These are phyloP conservation scores for Temnopleurus reevesii DNA, from an alignment of 53 echinoderm and acorn worm genomes.

Conservation along the genomic window DNA sequence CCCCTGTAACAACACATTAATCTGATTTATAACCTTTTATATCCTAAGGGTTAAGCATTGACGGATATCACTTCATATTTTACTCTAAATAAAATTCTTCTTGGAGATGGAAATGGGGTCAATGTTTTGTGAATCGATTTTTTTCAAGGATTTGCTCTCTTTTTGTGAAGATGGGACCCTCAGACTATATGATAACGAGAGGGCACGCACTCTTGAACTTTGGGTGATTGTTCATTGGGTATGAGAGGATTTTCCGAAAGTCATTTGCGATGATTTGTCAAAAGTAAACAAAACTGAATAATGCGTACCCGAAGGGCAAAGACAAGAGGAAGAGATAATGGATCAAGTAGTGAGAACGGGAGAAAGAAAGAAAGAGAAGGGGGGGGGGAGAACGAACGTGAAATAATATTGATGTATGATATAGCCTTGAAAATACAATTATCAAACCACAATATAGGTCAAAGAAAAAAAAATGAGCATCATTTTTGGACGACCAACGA, in stretches of 20 bases:
- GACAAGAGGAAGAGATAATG: not conserved
- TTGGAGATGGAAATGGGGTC: not conserved
- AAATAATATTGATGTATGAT: not conserved
- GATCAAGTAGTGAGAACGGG: not conserved
- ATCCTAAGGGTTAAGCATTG: not conserved
- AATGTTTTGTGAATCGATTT: constrained; percentile 2
- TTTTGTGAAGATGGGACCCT: not conserved
- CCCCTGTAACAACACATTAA: not conserved
- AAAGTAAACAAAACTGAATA: constrained; percentile 37
- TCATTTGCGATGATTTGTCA: constrained; percentile 45
- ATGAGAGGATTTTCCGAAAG: constrained; percentile 16
- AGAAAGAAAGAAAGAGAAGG: not conserved
- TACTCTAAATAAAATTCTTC: not conserved
- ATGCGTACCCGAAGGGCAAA: not conserved
- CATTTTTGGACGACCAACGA: not conserved
- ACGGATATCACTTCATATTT: not conserved
- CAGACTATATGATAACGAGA: not conserved
- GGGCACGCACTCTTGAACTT: constrained; percentile 41
- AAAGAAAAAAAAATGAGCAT: not conserved
- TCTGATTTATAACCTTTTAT: not conserved
- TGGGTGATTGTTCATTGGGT: constrained; percentile 15
- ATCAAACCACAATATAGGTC: not conserved
- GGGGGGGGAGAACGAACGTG: not conserved
- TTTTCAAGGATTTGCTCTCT: no score
- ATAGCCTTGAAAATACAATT: constrained; percentile 1